Conservation (phyloP, 2,888 invertebrate genomes). For the Caenorhabditis angaria region DNA sequence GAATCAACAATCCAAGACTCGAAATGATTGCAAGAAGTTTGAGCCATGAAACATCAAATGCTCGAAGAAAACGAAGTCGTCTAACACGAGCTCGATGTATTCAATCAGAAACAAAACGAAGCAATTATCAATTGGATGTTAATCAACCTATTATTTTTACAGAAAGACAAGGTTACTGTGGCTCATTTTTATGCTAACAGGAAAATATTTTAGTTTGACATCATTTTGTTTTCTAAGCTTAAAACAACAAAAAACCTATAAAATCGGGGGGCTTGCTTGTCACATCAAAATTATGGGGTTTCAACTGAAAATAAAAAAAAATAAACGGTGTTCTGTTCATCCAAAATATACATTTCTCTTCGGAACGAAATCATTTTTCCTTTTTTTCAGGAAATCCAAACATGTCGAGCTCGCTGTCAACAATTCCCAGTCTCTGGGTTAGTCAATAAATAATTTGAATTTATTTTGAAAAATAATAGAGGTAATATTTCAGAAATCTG, state of each 20-base stretch:
- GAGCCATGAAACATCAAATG: background rate
- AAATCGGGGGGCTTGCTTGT: too few species aligned
- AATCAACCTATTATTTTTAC: too few species aligned
- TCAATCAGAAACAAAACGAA: slow-evolving; percentile 26
- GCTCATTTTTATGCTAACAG: background rate
- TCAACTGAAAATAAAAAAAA: too few species aligned
- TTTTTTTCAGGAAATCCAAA: slow-evolving; percentile 40
- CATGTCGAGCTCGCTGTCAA: slow-evolving; percentile 41
- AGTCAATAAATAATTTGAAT: background rate
- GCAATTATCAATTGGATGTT: slow-evolving; percentile 6
- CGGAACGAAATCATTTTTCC: too few species aligned
- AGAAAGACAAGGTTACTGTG: slow-evolving; percentile 8
- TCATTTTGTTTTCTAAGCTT: too few species aligned
- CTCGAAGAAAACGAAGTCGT: slow-evolving; percentile 26
- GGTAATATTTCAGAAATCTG: background rate
- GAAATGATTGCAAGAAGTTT: slow-evolving; percentile 19
- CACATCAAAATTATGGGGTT: background rate
- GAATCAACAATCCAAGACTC: slow-evolving; percentile 18
- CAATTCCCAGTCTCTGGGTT: slow-evolving; percentile 13
- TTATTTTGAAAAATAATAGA: background rate
- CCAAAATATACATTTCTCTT: too few species aligned
- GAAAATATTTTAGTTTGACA: background rate
- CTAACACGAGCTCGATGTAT: slow-evolving; percentile 25
- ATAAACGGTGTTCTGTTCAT: background rate
- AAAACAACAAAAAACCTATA: too few species aligned